These are phyloP conservation scores for Actinopyga echinites DNA, from an alignment of 53 echinoderm and acorn worm species.

Conservation along the genomic window DNA sequence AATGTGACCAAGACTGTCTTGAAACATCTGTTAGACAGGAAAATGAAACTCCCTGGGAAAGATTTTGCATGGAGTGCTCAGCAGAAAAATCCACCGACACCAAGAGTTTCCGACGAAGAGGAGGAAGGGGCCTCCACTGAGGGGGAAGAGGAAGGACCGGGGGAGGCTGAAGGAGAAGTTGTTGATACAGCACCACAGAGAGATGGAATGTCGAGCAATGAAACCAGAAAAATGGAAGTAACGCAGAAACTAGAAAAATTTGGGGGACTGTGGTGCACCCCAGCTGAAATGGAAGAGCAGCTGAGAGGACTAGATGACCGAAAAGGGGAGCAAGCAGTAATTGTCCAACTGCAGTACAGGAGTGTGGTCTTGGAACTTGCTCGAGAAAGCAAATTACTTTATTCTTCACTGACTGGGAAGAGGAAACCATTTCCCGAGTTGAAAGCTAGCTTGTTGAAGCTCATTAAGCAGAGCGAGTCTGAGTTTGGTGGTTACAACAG, in stretches of 20 bases:
- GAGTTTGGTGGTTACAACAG: background rate
- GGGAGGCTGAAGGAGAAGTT: background rate
- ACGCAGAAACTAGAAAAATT: constrained; percentile 5
- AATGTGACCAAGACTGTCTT: constrained; percentile 14
- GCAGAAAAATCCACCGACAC: constrained; percentile 22
- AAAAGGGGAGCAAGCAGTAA: background rate
- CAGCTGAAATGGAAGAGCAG: background rate
- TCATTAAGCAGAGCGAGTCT: background rate
- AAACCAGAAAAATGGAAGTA: constrained; percentile 2
- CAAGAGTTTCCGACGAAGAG: constrained; percentile 26
- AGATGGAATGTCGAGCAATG: background rate
- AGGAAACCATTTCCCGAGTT: constrained; percentile 11
- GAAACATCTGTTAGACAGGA: background rate
- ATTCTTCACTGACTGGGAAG: constrained; percentile 12
- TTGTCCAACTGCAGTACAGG: constrained; percentile 30
- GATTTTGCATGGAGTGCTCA: constrained; percentile 35
- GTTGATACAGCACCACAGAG: background rate
- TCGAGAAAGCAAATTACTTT: constrained; percentile 10
- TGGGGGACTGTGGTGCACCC: constrained; percentile 38
- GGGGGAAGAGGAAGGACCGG: background rate
- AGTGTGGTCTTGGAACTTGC: constrained; percentile 21
- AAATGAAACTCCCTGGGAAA: constrained; percentile 21
- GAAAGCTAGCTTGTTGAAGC: background rate
- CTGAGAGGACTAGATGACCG: background rate
- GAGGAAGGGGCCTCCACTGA: background rate